Percentiles rank a stretch among this genome's conserved stretches.
Conservation (phyloP, 2,797 vertebrate species). For the Manis pentadactyla region DNA sequence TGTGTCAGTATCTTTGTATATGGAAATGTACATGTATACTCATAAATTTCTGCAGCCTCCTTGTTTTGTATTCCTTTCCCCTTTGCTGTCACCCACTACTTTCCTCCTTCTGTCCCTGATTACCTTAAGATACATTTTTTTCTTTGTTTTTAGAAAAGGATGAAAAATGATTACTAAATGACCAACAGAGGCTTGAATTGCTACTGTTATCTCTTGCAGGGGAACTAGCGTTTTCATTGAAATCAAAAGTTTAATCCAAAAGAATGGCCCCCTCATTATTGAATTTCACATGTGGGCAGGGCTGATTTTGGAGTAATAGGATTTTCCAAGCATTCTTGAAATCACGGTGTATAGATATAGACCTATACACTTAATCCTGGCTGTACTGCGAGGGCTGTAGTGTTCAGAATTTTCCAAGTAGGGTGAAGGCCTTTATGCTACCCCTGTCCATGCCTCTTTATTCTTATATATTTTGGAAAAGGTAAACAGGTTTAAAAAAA, state of each 20-base stretch:
- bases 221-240: neutral
- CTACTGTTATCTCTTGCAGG: neutral
- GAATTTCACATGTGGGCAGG: neutral
- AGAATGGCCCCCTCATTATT: neutral
- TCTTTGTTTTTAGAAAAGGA: slow-evolving; percentile 41
- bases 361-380: accelerated
- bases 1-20: neutral
- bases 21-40: neutral
- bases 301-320: neutral
- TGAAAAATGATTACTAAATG: neutral
- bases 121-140: neutral
- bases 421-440: neutral
- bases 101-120: neutral
- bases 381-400: accelerated
- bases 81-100: neutral
- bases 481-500: neutral
- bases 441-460: neutral
- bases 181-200: neutral
- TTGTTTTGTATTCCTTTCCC: neutral
- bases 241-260: neutral
- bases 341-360: accelerated
- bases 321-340: neutral
- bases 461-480: slow-evolving; percentile 16
- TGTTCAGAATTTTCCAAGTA: neutral
- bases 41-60: neutral